Evolutionary conservation across 2,797 vertebrate genomes (phyloP).

Genomic region (Mormyrus proboscirostris): DNA sequence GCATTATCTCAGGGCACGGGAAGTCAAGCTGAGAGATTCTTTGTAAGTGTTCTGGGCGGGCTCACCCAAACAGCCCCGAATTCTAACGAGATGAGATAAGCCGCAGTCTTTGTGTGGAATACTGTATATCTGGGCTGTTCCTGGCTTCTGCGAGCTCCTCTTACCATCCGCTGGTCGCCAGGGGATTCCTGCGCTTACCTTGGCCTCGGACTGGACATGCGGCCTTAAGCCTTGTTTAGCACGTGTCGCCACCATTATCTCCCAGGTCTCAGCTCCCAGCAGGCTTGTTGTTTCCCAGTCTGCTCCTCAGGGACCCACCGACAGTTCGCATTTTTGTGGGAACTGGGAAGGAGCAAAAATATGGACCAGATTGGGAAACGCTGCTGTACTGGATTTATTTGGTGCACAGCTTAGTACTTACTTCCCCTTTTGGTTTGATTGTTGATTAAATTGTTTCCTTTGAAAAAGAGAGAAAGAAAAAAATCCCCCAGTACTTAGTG

Average conservation of each 20-base stretch:
- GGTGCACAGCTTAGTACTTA: neutral
- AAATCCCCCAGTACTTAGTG: neutral
- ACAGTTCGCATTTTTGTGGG: neutral
- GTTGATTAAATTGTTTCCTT: neutral
- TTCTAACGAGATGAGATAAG: slow-evolving; percentile 23
- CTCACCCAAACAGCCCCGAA: slow-evolving; percentile 12
- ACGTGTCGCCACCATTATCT: neutral
- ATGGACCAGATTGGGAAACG: neutral
- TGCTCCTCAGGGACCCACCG: neutral
- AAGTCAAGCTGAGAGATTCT: slow-evolving; percentile 19
- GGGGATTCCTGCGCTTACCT: neutral
- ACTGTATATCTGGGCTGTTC: neutral
- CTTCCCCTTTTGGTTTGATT: neutral
- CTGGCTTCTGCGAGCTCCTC: neutral
- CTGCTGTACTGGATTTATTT: neutral
- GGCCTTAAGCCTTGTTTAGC: neutral
- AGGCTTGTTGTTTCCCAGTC: neutral
- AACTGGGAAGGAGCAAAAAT: neutral
- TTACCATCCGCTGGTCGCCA: neutral
- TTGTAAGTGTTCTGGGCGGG: slow-evolving; percentile 16
- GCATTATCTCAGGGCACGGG: slow-evolving; percentile 12
- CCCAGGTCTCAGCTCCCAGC: neutral
- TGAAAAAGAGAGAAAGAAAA: neutral
- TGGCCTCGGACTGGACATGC: neutral
- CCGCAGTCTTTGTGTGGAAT: neutral